phyloP scores from a whole-genome alignment of 2,888 invertebrate genomes.

The Poecilus cupreus region DNA sequence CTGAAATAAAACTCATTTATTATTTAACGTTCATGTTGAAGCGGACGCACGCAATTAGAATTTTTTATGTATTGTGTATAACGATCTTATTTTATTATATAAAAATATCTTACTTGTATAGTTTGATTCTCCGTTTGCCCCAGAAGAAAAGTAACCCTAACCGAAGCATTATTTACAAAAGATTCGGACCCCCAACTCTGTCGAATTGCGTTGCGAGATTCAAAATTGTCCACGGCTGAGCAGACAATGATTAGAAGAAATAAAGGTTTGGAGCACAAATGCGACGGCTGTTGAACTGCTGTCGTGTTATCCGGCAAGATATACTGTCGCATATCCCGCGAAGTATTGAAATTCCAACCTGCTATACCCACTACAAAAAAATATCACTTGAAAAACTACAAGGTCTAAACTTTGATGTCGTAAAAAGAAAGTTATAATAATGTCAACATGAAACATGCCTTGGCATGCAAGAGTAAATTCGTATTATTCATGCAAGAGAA shows the following conservation, averaged over 20 bases:
- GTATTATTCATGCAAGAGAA: background rate
- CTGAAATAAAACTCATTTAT: slow-evolving; percentile 71
- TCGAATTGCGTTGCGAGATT: slow-evolving; percentile 80
- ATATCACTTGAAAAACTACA: background rate
- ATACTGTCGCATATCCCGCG: slow-evolving; percentile 83
- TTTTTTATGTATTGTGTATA: too few relatives aligned
- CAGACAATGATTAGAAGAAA: slow-evolving; percentile 85
- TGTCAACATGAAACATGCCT: slow-evolving; percentile 1
- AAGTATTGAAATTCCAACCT: slow-evolving; percentile 86
- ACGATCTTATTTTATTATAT: too few relatives aligned
- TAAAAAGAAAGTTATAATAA: background rate
- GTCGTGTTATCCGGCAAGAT: slow-evolving; percentile 83
- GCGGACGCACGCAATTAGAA: background rate
- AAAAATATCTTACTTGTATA: slow-evolving; percentile 73
- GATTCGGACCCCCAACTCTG: slow-evolving; percentile 80
- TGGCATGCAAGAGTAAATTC: background rate
- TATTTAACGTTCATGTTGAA: background rate
- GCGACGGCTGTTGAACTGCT: slow-evolving; percentile 78
- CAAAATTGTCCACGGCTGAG: slow-evolving; percentile 82
- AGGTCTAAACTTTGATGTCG: background rate
- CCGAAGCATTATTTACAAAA: slow-evolving; percentile 69
- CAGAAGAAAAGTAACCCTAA: slow-evolving; percentile 76
- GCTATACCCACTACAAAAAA: slow-evolving; percentile 66
- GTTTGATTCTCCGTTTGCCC: slow-evolving; percentile 77
- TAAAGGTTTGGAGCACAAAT: slow-evolving; percentile 74